These are phyloP conservation scores for Hydraecia micacea DNA, from an alignment of 2,888 invertebrate genomes.

Conservation along the genomic window DNA sequence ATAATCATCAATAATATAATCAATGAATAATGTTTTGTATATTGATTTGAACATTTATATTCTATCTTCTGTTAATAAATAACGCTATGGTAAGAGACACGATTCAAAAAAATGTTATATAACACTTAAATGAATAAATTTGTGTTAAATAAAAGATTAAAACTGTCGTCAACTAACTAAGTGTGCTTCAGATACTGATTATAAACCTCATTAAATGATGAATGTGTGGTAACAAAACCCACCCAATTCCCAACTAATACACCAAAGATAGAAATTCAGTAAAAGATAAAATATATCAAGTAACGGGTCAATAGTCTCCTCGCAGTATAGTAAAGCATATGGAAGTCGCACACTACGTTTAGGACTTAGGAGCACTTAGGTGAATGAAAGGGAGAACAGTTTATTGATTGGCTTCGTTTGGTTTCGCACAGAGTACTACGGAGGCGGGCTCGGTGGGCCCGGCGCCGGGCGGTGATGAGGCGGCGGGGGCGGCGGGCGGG, in stretches of 20 bases:
- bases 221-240: slow-evolving; percentile 8
- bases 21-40: not conserved
- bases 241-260: not conserved
- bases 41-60: slow-evolving; percentile 1
- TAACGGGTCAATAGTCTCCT: slow-evolving; percentile 2
- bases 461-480: slow-evolving; percentile 77
- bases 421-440: slow-evolving; percentile 85
- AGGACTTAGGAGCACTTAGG: slow-evolving; percentile 36
- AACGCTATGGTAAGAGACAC: not conserved
- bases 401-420: slow-evolving; percentile 12
- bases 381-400: not conserved
- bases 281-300: not conserved
- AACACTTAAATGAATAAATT: not conserved
- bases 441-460: slow-evolving; percentile 86
- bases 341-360: slow-evolving; percentile 11
- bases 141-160: slow-evolving; percentile 26
- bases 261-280: slow-evolving; percentile 3
- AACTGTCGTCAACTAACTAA: slow-evolving; percentile 19
- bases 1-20: slow-evolving; percentile 1
- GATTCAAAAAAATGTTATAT: not conserved
- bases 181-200: slow-evolving; percentile 37
- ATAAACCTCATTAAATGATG: slow-evolving; percentile 15
- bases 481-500: slow-evolving; percentile 69
- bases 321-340: slow-evolving; percentile 7
- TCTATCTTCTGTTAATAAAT: slow-evolving; percentile 3